Percentiles rank a stretch among this genome's conserved stretches.
phyloP scores from a whole-genome alignment of 92 coral and sea anemone genomes.

The Hydrozoanthus gracilis region DNA sequence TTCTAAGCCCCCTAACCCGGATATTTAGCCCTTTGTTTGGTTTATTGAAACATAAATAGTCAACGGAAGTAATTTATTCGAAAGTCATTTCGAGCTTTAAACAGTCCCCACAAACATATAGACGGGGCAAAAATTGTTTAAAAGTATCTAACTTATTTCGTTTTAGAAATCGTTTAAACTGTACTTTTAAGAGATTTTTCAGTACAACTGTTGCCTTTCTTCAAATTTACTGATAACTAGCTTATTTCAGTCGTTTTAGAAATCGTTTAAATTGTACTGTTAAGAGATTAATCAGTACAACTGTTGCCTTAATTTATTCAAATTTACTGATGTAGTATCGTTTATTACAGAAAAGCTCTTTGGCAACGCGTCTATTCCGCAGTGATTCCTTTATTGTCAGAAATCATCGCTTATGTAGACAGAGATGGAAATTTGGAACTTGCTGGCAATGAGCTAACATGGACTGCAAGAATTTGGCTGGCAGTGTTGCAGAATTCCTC shows the following conservation, averaged over 20 bases:
- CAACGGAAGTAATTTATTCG: too few species aligned
- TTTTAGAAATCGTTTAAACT: too few species aligned
- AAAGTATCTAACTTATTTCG: too few species aligned
- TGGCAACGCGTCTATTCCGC: conserved; percentile 84
- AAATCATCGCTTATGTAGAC: conserved; percentile 74
- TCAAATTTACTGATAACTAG: too few species aligned
- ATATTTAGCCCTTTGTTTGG: too few species aligned
- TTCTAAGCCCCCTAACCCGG: too few species aligned
- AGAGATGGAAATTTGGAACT: conserved; percentile 77
- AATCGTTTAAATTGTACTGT: too few species aligned
- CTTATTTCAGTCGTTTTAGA: too few species aligned
- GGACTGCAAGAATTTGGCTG: conserved; percentile 75
- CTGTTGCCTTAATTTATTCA: background rate
- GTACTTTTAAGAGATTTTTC: background rate
- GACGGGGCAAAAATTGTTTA: too few species aligned
- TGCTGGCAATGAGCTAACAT: conserved; percentile 42
- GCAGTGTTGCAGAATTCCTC: conserved; percentile 52
- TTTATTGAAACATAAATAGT: too few species aligned
- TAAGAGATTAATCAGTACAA: background rate
- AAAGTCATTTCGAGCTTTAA: too few species aligned
- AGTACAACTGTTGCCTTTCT: background rate
- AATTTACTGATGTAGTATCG: background rate
- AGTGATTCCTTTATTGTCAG: conserved; percentile 80
- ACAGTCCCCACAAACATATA: too few species aligned
- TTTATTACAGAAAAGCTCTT: conserved; percentile 61